A percentile compares a stretch with the other conserved stretches of the same genome.
These are phyloP conservation scores for Corapipo altera DNA, from an alignment of 2,113 vertebrate species.

Conservation along the genomic window DNA sequence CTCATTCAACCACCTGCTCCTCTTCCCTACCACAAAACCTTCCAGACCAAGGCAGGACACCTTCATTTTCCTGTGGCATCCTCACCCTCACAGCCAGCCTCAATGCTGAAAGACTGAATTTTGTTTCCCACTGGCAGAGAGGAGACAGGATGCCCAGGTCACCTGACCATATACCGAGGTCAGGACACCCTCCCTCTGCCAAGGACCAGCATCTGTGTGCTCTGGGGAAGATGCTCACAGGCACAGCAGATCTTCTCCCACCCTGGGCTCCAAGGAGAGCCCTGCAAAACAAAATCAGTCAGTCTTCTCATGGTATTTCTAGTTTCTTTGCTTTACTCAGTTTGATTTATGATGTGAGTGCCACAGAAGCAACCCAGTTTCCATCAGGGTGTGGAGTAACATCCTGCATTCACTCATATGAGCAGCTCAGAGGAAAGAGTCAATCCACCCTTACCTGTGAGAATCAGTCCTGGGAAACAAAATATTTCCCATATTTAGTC, in stretches of 20 bases:
- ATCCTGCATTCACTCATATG: neutral
- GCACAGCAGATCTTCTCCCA: neutral
- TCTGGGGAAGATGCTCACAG: neutral
- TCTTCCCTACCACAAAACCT: neutral
- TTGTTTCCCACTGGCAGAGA: neutral
- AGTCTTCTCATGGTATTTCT: neutral
- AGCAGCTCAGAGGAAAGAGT: neutral
- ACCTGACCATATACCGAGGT: neutral
- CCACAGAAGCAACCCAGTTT: neutral
- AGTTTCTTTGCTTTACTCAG: neutral
- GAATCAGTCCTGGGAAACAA: neutral
- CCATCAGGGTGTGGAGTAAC: neutral
- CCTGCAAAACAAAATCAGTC: neutral
- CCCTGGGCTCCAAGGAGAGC: neutral
- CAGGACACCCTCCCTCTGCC: neutral
- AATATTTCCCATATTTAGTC: neutral
- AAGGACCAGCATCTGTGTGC: neutral
- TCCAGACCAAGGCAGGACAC: neutral
- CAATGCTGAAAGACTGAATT: neutral
- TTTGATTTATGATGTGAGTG: neutral
- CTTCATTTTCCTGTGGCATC: neutral
- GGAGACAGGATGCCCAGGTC: neutral
- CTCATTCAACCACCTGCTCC: neutral
- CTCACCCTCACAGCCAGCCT: neutral
- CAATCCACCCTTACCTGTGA: neutral